Evolutionary conservation across 2,888 invertebrate species (phyloP).

Genomic region (Eumerus sabulonum): DNA sequence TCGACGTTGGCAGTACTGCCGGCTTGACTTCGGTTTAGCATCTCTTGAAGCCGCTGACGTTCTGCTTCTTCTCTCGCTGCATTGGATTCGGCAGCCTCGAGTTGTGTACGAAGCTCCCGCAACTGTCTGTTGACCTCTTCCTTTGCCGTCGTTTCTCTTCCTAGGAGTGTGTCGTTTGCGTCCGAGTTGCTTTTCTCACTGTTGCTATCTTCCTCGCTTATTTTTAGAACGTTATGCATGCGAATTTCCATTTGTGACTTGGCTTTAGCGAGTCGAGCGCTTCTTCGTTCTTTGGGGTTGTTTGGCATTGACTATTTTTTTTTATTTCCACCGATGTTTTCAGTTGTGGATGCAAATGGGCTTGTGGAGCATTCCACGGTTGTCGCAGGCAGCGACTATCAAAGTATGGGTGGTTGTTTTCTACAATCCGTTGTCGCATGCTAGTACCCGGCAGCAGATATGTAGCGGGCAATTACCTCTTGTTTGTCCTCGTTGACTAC

Average conservation of each 20-base stretch:
- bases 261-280: conserved; percentile 1
- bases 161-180: conserved; percentile 3
- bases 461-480: too few species aligned
- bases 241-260: neutral
- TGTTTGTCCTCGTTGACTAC: too few species aligned
- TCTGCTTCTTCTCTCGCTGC: too few species aligned
- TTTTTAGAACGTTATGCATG: conserved; percentile 11
- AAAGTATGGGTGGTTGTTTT: too few species aligned
- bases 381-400: too few species aligned
- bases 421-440: too few species aligned
- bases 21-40: neutral
- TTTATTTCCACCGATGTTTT: too few species aligned
- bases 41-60: neutral
- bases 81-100: neutral
- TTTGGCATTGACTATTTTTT: conserved; percentile 3
- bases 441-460: too few species aligned
- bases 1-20: neutral
- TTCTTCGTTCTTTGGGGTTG: neutral
- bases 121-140: conserved; percentile 10
- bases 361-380: too few species aligned
- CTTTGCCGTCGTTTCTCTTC: neutral
- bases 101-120: neutral
- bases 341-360: too few species aligned
- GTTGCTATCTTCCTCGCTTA: conserved; percentile 10
- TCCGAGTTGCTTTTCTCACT: conserved; percentile 2